phyloP scores from a whole-genome alignment of 2,888 invertebrate species.

The Anorthoa munda region DNA sequence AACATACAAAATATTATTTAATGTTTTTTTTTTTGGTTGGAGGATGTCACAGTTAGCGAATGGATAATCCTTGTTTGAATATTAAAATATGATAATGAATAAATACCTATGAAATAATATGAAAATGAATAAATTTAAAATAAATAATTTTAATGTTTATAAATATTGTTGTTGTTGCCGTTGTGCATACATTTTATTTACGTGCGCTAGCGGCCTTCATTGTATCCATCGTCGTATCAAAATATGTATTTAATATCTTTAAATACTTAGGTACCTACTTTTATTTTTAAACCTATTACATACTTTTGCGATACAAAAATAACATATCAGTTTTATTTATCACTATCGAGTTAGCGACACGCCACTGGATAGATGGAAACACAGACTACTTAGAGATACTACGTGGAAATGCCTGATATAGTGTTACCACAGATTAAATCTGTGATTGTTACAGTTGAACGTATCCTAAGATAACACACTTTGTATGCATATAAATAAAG shows the following conservation, averaged over 20 bases:
- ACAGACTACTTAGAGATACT: no score
- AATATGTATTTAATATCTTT: no score
- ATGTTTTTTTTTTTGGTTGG: background rate
- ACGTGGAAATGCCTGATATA: conserved; percentile 4
- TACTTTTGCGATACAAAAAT: conserved; percentile 3
- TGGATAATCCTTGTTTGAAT: background rate
- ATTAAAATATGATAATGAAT: background rate
- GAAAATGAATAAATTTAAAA: background rate
- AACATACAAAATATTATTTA: background rate
- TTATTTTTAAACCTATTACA: no score
- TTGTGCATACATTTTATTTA: no score
- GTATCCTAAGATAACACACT: conserved; percentile 18
- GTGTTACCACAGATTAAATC: no score
- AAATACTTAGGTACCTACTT: background rate
- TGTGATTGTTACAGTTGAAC: background rate
- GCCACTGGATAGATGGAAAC: conserved; percentile 1
- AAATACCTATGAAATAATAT: background rate
- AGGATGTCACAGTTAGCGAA: background rate
- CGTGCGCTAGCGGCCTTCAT: no score
- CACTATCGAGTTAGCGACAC: conserved; percentile 3
- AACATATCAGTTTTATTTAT: conserved; percentile 9
- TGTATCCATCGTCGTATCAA: no score
- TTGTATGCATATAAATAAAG: conserved; percentile 27
- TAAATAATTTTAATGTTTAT: no score
- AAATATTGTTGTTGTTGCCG: no score